These are phyloP conservation scores for Chiroxiphia lanceolata DNA, from an alignment of 2,797 vertebrate genomes.

Conservation along the genomic window DNA sequence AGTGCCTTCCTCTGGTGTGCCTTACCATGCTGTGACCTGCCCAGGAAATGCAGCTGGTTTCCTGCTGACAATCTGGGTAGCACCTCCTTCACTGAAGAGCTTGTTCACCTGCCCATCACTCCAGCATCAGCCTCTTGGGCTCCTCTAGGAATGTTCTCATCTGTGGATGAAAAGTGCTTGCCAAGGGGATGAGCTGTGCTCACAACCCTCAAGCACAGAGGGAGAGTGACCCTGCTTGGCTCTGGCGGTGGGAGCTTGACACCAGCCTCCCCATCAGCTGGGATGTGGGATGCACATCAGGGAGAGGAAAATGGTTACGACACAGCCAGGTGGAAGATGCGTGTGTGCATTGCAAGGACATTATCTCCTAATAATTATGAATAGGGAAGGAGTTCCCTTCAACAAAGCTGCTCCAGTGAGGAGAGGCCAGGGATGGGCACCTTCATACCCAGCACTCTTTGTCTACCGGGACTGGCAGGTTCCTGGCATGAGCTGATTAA, in stretches of 20 bases:
- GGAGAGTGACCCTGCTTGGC: fast-evolving
- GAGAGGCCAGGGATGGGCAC: background rate
- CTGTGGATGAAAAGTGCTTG: fast-evolving
- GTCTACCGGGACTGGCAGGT: background rate
- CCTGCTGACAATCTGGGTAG: background rate
- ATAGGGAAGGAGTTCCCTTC: background rate
- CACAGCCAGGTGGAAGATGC: background rate
- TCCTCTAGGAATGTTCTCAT: background rate
- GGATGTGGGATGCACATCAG: background rate
- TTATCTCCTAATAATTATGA: background rate
- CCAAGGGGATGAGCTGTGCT: background rate
- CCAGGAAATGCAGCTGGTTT: conserved; percentile 50
- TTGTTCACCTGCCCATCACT: background rate
- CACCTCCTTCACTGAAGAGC: background rate
- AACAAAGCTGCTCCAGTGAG: background rate
- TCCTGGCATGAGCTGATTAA: conserved; percentile 8
- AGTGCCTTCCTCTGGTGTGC: background rate
- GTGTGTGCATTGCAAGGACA: background rate
- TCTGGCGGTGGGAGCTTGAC: fast-evolving
- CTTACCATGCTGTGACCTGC: background rate
- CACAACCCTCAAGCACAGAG: background rate
- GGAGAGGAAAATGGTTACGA: background rate
- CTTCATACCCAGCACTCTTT: background rate
- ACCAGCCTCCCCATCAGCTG: fast-evolving
- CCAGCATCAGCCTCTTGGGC: background rate